Base-by-base conservation (phyloP, 2,888 invertebrate genomes). In the Abrostola triplasia region DNA sequence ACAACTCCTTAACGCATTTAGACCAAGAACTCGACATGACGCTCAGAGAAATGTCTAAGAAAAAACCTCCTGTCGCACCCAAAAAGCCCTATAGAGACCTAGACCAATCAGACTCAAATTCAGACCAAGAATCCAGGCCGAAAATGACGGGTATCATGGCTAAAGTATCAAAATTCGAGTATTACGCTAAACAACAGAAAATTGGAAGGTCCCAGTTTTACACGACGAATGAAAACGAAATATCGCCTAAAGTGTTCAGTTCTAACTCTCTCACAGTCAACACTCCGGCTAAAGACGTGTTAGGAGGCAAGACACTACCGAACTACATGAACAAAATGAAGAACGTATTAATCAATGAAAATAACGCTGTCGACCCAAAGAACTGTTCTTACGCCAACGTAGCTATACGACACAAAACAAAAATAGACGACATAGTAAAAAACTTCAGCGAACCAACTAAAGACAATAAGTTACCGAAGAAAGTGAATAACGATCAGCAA, bases 111-210 rank as follows among this genome's bases (percentile, higher is more conserved):
- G 94, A 92, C 67, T 92, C 92, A 0, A 95, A 90, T 76, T 95
- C 95, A 11, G 96, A 95, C 77, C 90, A 91, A 65, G 92, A 94
- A 76, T 77, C 85, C 0, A 88, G 83, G 59, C 92, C 93, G 0
- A 95, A 92, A 85, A 90, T 94, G 62, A 88, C 92, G 11, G 92
- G 93, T 63, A 96, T 97, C 41, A 96, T 96, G 92, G 96, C 96
- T 51, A 97, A 97, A 93, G 96, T 97, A 1, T 97, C 97, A 0
- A 97, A 97, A 87, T 97, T 97, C 89, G 98, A 97, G 86, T 97
- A 96, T 85, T 95, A 97, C 73, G 96, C 97, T 0, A 96, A 96
- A 59, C 96, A 95, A 66, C 95, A 96, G 71, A 96, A 95, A 84
- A 95, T 93, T 0, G 92, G 94, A 0, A 67, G 92, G 50, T 93